Conservation (phyloP, 1,140 invertebrate species). For the Phymastichus coffea region DNA sequence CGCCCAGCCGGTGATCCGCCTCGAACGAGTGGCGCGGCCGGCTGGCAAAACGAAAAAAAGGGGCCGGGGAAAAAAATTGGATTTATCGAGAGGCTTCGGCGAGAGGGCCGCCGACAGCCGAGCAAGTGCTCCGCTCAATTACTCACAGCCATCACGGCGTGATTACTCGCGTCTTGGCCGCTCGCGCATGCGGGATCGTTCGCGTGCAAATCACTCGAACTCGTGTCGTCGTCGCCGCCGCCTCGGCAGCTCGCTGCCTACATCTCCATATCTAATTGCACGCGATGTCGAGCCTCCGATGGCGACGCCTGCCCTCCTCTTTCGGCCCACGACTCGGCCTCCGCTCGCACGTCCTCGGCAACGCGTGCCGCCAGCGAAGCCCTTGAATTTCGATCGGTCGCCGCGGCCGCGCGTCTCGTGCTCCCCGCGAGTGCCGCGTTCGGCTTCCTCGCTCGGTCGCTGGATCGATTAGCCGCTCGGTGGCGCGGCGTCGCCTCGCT, state of each 20-base stretch:
- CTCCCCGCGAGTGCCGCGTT: no score
- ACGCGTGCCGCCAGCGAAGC: no score
- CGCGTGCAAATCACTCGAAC: conserved; percentile 52
- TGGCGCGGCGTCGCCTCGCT: conserved; percentile 20
- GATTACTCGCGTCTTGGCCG: conserved; percentile 46
- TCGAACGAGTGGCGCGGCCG: no score
- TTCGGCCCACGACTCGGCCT: no score
- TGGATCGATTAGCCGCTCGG: conserved; percentile 30
- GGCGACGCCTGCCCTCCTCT: conserved; percentile 15
- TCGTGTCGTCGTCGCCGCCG: conserved; percentile 29
- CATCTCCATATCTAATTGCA: no score
- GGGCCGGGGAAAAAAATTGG: not conserved
- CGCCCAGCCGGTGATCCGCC: no score
- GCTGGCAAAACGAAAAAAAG: no score
- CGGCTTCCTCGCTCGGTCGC: no score
- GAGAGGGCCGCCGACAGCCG: not conserved
- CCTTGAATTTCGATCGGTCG: no score
- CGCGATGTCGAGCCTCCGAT: conserved; percentile 22
- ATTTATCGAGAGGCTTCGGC: not conserved
- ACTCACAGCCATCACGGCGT: conserved; percentile 45
- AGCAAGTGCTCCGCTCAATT: conserved; percentile 44
- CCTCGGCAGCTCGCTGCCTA: no score
- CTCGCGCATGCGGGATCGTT: conserved; percentile 49
- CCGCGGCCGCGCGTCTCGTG: no score
- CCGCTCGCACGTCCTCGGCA: no score